Evolutionary conservation across 2,797 vertebrate species (phyloP), one percentile per base, ranked within the genome.

Genomic region (Semotilus atromaculatus): DNA sequence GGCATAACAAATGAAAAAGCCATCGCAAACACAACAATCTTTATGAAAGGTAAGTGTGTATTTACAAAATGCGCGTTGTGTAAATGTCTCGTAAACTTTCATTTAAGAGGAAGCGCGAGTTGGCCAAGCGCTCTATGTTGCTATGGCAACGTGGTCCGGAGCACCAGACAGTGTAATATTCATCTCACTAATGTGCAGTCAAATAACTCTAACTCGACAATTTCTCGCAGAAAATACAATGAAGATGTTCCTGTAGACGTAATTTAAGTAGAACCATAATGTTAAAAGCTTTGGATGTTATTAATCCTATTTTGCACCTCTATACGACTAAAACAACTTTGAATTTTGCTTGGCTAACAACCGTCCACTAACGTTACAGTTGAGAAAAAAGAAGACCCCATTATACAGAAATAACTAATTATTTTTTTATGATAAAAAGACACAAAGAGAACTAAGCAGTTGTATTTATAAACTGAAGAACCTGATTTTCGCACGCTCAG

Each of bases 111-210:
- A 67, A 38, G 4, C 78, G 87, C 84, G 38, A 82, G 53, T 51
- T 89, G 84, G 67, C 43, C 88, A 68, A 85, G 85, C 84, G 81
- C 36, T 78, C 26, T 38, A 11, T 58, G 95, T 95, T 95, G 89
- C 89, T 91, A 94, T 94, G 92, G 80, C 91, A 90, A 95, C 94
- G 86, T 4, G 73, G 84, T 74, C 80, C 83, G 36, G 81, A 13
- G 80, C 36, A n/a, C 55, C 43, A 64, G 60, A 31, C 60, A 11
- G 75, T 83, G 83, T 58, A 62, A 71, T 76, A 45, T 53, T 51
- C 29, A 67, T 53, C 48, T 60, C 40, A 53, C 18, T 34, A 66
- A 66, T 53, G 26, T 23, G 4, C 5, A 14, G 6, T 16, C 55
- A 60, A 68, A 70, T 38, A 70, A 55, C 36, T 29, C 14, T 55